Percentiles rank a stretch among this genome's conserved stretches.
These are phyloP conservation scores for Cheumatopsyche charites DNA, from an alignment of 1,140 invertebrate genomes.

Conservation along the genomic window DNA sequence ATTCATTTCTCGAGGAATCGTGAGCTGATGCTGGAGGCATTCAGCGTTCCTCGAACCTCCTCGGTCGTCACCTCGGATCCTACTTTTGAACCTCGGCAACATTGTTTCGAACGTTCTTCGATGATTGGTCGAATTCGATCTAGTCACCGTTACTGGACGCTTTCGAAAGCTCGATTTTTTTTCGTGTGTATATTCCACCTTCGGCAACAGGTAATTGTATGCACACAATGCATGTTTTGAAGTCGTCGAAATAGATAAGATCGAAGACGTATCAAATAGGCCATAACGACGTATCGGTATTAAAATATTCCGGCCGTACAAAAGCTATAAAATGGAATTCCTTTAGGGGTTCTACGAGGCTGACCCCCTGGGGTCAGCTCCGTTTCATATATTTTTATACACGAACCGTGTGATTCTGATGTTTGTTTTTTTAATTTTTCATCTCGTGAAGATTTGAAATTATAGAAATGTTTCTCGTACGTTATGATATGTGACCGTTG, in stretches of 20 bases:
- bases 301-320: too few relatives aligned
- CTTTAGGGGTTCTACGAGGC: too few relatives aligned
- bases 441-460: too few relatives aligned
- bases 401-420: too few relatives aligned
- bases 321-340: too few relatives aligned
- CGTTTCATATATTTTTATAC: too few relatives aligned
- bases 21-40: slow-evolving; percentile 40
- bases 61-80: background rate
- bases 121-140: slow-evolving; percentile 32
- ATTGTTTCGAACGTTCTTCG: slow-evolving; percentile 44
- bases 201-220: slow-evolving; percentile 12
- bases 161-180: slow-evolving; percentile 7
- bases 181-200: background rate
- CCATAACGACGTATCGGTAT: too few relatives aligned
- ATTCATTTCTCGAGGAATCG: slow-evolving; percentile 45
- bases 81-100: slow-evolving; percentile 27
- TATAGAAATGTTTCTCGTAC: too few relatives aligned
- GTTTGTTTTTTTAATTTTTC: too few relatives aligned
- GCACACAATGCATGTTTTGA: slow-evolving; percentile 10
- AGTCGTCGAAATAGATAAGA: slow-evolving; percentile 2
- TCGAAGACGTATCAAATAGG: background rate
- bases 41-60: slow-evolving; percentile 40
- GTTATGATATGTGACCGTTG: too few relatives aligned
- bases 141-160: slow-evolving; percentile 8
- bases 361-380: too few relatives aligned